Evolutionary conservation across 2,113 vertebrate genomes (phyloP), one percentile per base, ranked within the genome.

Genomic region (Microtus oregoni): DNA sequence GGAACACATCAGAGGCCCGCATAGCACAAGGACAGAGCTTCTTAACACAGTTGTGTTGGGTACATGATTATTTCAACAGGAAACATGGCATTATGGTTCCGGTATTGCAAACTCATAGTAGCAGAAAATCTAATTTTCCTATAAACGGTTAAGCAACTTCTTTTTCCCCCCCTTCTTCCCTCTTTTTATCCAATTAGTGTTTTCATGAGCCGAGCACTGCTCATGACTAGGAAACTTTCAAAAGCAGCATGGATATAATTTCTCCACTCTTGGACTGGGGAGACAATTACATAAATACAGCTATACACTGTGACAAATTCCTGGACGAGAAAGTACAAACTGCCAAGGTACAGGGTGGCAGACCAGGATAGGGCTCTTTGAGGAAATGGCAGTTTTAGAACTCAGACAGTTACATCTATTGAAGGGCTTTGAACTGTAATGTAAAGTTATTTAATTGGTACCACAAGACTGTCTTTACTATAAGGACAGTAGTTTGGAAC

Each of bases 401-500:
- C 4, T 89, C 91, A 91, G 58, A 70, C 14, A 24, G 10, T 14
- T 5, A 28, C 17, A 58, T 82, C 52, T 83, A 30, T 94, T 44
- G 89, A 90, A 83, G 70, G 15, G 1, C 65, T 85, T 92, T 78
- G n/a, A 88, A n/a, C 35, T 47, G 26, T 13, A 13, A 58, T 88
- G n/a, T 85, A 58, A 83, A 92, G 87, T 88, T 41, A 78, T 85
- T 86, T 94, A 47, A 92, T 44, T 94, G 11, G 81, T 35, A 67
- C 50, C 41, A 20, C 63, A 76, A 85, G 58, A 81, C 41, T 50
- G 50, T 85, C 41, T 91, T 92, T 77, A 72, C 47, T 95, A 26
- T 78, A 73, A 88, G 47, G 32, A 92, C 70, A 91, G 81, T 91
- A 0, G 19, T 14, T 67, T 88, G 55, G 30, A 89, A 68, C 52